Evolutionary conservation across 1,140 invertebrate species (phyloP), one percentile per base, ranked within the genome.

Genomic region (Drosophila athabasca): DNA sequence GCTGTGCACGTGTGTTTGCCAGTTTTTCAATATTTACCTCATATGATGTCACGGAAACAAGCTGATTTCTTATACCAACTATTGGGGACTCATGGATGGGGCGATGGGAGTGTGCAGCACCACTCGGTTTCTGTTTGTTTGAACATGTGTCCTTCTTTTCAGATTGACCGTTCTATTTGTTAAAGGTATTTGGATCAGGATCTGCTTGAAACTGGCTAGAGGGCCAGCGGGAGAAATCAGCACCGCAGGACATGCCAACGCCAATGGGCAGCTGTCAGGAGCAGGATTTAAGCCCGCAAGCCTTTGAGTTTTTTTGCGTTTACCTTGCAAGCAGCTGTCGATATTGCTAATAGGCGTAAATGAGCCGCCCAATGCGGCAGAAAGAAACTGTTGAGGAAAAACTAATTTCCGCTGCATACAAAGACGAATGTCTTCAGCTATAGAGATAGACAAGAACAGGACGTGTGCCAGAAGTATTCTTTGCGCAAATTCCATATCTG

Each of bases 401-500:
- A 85, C 81, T 76, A 87, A 87, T 87, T 87, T 87, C 83, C 82
- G 75, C 49, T 53, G 19, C 44, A 57, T 46, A 65, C 73, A 77
- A 66, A 79, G 48, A 51, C 39, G 35, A 59, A 61, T 50, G 55
- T 46, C 45, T 52, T 61, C 43, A 51, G 46, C 45, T 8, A 55
- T 51, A 11, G 62, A 45, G 0, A 26, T 19, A 3, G 4, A 26
- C 26, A 55, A 57, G 44, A 29, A 19, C 51, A 50, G 50, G 81
- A 80, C 82, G 82, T 85, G 82, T 85, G 82, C 82, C 82, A 71
- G 82, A 45, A 83, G 60, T 66, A 87, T 88, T 85, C 74, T 80
- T 76, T 71, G 51, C 68, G 68, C 81, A 87, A 85, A 85, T 75
- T 78, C 50, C 64, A 48, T 53, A 50, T 43, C 19, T 52, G 77